A percentile compares a stretch with the other conserved stretches of the same genome.
These are phyloP conservation scores for Yasuhikotakia modesta DNA, from an alignment of 2,797 vertebrate genomes.

Conservation along the genomic window DNA sequence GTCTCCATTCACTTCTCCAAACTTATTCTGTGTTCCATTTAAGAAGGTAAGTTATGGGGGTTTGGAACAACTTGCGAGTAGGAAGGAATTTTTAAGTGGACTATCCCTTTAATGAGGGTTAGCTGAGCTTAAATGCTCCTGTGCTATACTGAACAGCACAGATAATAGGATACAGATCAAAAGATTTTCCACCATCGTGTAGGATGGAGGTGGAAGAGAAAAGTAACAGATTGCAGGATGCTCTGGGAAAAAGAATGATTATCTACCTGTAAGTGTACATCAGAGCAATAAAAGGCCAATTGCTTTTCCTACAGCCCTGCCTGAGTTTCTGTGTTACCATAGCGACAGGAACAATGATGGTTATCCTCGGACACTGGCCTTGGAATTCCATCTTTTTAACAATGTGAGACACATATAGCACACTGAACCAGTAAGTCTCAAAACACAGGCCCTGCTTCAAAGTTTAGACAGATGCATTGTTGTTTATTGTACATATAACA, in stretches of 20 bases:
- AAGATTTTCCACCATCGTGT: not conserved
- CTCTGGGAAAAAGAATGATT: conserved; percentile 9
- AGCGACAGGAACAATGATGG: not conserved
- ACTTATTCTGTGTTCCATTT: no score
- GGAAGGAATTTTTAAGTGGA: no score
- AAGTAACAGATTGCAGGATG: not conserved
- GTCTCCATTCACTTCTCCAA: no score
- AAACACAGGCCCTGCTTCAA: not conserved
- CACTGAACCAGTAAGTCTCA: not conserved
- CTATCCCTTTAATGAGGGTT: not conserved
- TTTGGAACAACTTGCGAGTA: no score
- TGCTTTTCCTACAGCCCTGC: conserved; percentile 17
- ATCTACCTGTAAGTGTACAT: conserved; percentile 14
- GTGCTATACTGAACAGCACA: not conserved
- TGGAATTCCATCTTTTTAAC: not conserved
- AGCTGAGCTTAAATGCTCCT: not conserved
- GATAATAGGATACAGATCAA: not conserved
- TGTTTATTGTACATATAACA: not conserved
- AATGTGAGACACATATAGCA: not conserved
- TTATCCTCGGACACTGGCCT: not conserved
- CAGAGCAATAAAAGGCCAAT: conserved; percentile 29
- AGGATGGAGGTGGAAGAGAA: not conserved
- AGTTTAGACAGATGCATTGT: not conserved
- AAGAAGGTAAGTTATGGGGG: no score
- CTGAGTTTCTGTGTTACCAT: conserved; percentile 6